phyloP scores from a whole-genome alignment of 1,140 invertebrate genomes.

The Pissodes strobi region DNA sequence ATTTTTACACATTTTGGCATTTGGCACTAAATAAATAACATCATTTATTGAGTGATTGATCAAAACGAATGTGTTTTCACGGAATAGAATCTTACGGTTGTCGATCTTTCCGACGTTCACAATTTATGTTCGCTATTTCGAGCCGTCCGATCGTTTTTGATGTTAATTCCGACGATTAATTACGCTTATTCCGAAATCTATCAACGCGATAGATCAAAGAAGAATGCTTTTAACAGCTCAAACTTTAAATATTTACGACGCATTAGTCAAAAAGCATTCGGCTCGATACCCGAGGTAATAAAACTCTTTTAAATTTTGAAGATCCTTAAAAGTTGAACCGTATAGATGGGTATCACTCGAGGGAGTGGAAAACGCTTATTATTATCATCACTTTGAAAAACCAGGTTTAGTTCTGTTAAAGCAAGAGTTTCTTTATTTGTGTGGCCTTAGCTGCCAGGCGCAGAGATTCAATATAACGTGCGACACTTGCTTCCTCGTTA shows the following conservation, averaged over 20 bases:
- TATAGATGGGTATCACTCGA: too few relatives aligned
- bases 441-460: too few relatives aligned
- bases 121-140: conserved; percentile 6
- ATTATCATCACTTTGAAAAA: too few relatives aligned
- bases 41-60: too few relatives aligned
- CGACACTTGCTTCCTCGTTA: too few relatives aligned
- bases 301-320: neutral
- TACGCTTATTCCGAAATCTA: conserved; percentile 1
- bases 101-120: neutral
- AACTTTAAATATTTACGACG: conserved; percentile 16
- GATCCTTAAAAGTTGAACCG: neutral
- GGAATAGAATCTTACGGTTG: neutral
- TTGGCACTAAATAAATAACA: too few relatives aligned
- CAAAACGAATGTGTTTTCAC: too few relatives aligned
- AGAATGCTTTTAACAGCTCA: conserved; percentile 16
- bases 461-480: too few relatives aligned
- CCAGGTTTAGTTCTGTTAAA: too few relatives aligned
- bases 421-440: too few relatives aligned
- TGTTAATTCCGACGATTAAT: conserved; percentile 9
- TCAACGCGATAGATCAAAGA: conserved; percentile 22
- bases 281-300: conserved; percentile 7
- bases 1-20: too few relatives aligned
- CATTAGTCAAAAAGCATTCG: neutral
- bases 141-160: neutral
- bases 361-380: too few relatives aligned